Evolutionary conservation across 2,113 vertebrate genomes (phyloP).

Genomic region (Tragelaphus strepsiceros): DNA sequence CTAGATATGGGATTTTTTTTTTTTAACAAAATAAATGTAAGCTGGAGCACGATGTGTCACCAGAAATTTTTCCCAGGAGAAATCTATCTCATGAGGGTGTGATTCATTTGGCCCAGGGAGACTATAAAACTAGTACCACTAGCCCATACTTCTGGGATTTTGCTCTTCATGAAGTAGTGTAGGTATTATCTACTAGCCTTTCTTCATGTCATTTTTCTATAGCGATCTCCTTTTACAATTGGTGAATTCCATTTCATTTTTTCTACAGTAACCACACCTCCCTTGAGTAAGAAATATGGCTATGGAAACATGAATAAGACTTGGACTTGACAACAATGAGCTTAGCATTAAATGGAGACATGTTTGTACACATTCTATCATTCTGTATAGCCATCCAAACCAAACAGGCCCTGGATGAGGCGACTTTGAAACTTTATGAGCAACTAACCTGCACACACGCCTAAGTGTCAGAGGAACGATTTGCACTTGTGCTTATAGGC

Average conservation of each 20-base stretch:
- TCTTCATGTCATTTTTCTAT: neutral
- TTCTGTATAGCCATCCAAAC: neutral
- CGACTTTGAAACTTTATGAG: neutral
- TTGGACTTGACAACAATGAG: neutral
- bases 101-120: neutral
- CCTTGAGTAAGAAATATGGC: neutral
- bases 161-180: neutral
- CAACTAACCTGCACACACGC: neutral
- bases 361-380: neutral
- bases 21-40: neutral
- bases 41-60: neutral
- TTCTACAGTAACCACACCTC: neutral
- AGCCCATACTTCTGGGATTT: neutral
- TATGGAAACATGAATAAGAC: neutral
- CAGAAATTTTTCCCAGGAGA: neutral
- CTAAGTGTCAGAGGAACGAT: neutral
- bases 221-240: neutral
- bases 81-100: neutral
- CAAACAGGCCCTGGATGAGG: neutral
- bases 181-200: neutral
- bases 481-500: neutral
- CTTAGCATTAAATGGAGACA: neutral
- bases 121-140: neutral
- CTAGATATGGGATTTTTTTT: neutral
- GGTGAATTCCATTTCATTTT: neutral